phyloP scores from a whole-genome alignment of 2,797 vertebrate species.

The Leuciscus waleckii region DNA sequence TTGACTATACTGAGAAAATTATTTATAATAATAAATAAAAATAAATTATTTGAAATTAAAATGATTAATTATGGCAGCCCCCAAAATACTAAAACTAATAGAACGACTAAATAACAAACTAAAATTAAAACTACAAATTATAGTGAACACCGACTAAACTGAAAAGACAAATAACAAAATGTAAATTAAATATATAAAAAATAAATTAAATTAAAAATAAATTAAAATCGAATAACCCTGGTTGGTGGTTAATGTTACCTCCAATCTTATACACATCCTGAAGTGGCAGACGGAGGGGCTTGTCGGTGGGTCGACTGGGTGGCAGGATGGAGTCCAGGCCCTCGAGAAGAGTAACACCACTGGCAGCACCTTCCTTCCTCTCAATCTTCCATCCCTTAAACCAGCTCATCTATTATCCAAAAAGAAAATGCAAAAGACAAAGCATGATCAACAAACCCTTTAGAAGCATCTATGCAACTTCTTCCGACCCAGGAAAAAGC shows the following conservation, averaged over 20 bases:
- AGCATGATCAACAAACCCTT: not conserved
- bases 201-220: too few species aligned
- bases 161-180: not conserved
- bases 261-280: conserved; percentile 74
- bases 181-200: not conserved
- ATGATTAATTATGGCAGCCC: not conserved
- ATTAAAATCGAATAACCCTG: not conserved
- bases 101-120: not conserved
- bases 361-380: conserved; percentile 68
- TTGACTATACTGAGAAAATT: not conserved
- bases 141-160: not conserved
- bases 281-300: conserved; percentile 69
- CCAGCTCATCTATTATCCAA: conserved; percentile 69
- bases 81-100: not conserved
- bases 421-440: not conserved
- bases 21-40: too few species aligned
- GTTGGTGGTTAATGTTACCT: conserved; percentile 47
- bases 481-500: not conserved
- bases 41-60: too few species aligned
- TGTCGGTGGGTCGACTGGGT: conserved; percentile 65
- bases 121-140: not conserved
- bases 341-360: conserved; percentile 66
- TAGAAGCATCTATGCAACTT: not conserved
- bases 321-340: conserved; percentile 71
- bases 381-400: conserved; percentile 74